A percentile compares a stretch with the other conserved stretches of the same genome.
Evolutionary conservation across 2,797 vertebrate species (phyloP).

Genomic region (Lates japonicus): DNA sequence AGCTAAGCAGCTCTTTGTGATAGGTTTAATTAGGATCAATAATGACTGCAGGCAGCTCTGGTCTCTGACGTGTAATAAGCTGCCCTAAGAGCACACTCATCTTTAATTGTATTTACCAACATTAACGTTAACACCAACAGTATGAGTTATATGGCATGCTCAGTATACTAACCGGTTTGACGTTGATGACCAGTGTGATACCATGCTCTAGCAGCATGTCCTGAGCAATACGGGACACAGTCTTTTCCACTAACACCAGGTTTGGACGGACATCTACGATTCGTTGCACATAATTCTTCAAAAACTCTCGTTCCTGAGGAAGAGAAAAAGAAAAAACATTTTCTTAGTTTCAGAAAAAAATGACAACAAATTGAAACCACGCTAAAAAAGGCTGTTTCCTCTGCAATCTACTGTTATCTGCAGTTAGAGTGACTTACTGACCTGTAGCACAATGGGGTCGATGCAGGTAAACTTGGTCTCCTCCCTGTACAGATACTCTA

Average conservation of each 20-base stretch:
- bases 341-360: neutral
- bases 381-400: neutral
- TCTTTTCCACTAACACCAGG: conserved; percentile 98
- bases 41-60: no score
- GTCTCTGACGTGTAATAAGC: no score
- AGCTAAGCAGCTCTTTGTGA: no score
- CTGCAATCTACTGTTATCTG: no score
- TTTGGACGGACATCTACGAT: conserved; percentile 97
- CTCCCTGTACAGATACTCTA: conserved; percentile 98
- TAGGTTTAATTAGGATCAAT: no score
- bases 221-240: conserved; percentile 97
- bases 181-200: conserved; percentile 97
- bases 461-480: conserved; percentile 99
- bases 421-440: conserved; percentile 65
- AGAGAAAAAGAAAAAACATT: neutral
- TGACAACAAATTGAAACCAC: neutral
- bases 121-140: neutral
- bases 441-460: conserved; percentile 98
- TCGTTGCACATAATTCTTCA: conserved; percentile 98
- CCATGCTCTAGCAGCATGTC: conserved; percentile 98
- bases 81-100: no score
- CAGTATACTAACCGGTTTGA: conserved; percentile 92
- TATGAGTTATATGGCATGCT: neutral
- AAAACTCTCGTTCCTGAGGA: conserved; percentile 94
- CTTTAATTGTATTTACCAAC: no score